Percentiles rank a stretch among this genome's conserved stretches.
These are phyloP conservation scores for Hypselothyrea guttata DNA, from an alignment of 2,888 invertebrate genomes.

Conservation along the genomic window DNA sequence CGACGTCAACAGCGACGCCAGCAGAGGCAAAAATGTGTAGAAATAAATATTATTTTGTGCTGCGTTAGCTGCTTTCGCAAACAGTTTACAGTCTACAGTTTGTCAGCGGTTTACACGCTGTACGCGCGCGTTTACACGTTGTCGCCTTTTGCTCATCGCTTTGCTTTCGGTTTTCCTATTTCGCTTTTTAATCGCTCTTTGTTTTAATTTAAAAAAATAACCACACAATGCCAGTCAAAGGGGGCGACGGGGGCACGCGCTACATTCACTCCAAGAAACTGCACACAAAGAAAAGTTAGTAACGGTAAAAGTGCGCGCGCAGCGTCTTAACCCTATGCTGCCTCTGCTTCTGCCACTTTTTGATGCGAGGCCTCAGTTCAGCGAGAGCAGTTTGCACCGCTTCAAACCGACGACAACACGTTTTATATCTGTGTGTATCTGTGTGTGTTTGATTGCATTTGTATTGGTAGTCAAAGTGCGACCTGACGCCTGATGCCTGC, in stretches of 20 bases:
- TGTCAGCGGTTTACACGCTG: slow-evolving; percentile 16
- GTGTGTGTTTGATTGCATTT: neutral
- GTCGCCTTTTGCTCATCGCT: no score
- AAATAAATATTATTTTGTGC: slow-evolving; percentile 29
- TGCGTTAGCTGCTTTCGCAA: slow-evolving; percentile 42
- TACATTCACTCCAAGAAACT: slow-evolving; percentile 36
- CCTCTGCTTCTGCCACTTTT: no score
- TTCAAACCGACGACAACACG: slow-evolving; percentile 20
- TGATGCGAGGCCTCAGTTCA: neutral
- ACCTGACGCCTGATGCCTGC: neutral
- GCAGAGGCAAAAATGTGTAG: slow-evolving; percentile 18
- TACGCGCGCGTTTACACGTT: no score
- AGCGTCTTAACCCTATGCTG: slow-evolving; percentile 7
- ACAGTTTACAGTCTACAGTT: no score
- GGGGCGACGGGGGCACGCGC: slow-evolving; percentile 21
- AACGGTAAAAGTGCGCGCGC: slow-evolving; percentile 44
- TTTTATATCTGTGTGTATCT: slow-evolving; percentile 1
- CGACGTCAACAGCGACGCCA: slow-evolving; percentile 6
- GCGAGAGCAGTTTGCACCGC: slow-evolving; percentile 32
- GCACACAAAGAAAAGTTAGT: slow-evolving; percentile 56
- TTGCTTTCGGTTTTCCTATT: slow-evolving; percentile 3
- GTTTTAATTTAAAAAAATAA: no score
- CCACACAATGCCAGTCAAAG: no score
- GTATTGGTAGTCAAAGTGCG: slow-evolving; percentile 6
- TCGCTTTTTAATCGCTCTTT: no score